Evolutionary conservation across 2,797 vertebrate genomes (phyloP).

Genomic region (Heliangelus exortis): DNA sequence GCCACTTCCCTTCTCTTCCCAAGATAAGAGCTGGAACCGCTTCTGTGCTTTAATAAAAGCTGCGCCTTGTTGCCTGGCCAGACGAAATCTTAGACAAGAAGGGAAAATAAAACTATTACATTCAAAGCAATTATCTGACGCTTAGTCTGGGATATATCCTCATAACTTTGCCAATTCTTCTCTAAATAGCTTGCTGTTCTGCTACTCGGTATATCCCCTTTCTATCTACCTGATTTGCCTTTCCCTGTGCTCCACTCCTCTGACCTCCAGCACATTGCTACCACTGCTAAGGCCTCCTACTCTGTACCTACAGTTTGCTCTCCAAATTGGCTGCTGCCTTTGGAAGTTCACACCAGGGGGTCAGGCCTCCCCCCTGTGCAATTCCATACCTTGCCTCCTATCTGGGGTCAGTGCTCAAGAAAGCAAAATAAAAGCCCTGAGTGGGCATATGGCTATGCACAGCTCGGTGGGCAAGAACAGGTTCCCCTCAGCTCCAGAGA

Average conservation of each 20-base stretch:
- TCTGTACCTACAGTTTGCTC: background rate
- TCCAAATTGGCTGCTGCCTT: background rate
- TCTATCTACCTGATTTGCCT: background rate
- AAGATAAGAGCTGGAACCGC: background rate
- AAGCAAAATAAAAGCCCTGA: background rate
- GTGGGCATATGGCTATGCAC: background rate
- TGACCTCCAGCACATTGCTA: background rate
- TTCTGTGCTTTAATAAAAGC: background rate
- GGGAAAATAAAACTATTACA: background rate
- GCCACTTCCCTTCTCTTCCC: background rate
- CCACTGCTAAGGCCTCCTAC: background rate
- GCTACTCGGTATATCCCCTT: background rate
- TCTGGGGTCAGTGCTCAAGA: accelerated
- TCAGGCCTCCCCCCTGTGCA: background rate
- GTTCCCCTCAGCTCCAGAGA: background rate
- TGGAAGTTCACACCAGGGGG: background rate
- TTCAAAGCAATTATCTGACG: background rate
- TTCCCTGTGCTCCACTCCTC: background rate
- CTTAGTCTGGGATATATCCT: background rate
- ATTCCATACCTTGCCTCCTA: background rate
- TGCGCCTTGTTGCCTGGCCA: too few relatives aligned
- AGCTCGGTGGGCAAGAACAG: background rate
- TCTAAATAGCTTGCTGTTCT: background rate
- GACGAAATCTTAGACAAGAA: background rate
- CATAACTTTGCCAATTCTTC: background rate